Base-by-base conservation (phyloP, 2,113 vertebrate species). In the Oryctolagus cuniculus region DNA sequence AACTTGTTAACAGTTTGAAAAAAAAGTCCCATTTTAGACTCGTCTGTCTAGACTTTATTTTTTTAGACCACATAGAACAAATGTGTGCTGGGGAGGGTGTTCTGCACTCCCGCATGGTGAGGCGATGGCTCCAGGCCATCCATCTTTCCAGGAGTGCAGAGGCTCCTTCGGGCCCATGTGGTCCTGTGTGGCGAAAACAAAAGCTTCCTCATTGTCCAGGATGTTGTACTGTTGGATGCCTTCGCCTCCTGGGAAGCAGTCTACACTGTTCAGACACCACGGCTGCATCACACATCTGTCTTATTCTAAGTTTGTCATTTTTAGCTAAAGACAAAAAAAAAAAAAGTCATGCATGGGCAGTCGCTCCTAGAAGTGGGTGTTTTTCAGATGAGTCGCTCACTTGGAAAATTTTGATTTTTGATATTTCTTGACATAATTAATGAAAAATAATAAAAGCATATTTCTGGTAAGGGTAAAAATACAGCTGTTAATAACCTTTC, bases 1-100 rank as follows among this genome's bases (percentile, higher is more conserved):
- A 96, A 96, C 51, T 13, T 29, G 11, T 58, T 89, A 96, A 87
- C 66, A 66, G 91, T 95, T 97, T 92, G 10, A 51, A 44, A 44
- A 44, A 58, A 88, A 96, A 96, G 58, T 72, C 27, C 67, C 58
- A 27, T 89, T 96, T 83, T 95, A 93, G 96, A 95, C 86, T 90
- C 9, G 72, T 29, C 24, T 61, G 1, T 86, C 49, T 90, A 70
- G 91, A 90, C 61, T 81, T 83, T 61, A 17, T 58, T 55, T 55
- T 67, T 84, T 51, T 53, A 87, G 89, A 64, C 63, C 31, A 90
- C 53, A 22, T 72, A 95, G 95, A 95, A 87, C 7, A n/a, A 58
- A n/a, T 0, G 31, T 27, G 78, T 89, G 72, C 69, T 95, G 58
- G 80, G 93, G 95, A 86, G 61, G 16, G 27, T 93, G 44, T 73